A percentile compares a stretch with the other conserved stretches of the same genome.
Evolutionary conservation across 2,113 vertebrate genomes (phyloP).

Genomic region (Gymnorhina tibicen): DNA sequence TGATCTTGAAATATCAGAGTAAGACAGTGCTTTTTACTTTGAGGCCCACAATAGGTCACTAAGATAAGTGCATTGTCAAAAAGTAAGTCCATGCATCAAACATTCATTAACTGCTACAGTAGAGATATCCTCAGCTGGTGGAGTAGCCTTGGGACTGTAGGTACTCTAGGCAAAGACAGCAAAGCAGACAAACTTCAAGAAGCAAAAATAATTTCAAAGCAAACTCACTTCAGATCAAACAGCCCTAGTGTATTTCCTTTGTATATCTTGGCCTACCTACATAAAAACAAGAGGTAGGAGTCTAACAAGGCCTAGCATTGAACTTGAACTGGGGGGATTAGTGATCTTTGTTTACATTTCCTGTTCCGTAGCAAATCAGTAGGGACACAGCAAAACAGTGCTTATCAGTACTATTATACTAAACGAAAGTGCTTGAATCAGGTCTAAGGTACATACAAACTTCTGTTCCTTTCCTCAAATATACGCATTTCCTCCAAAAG

Average conservation of each 20-base stretch:
- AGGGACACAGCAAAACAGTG: background rate
- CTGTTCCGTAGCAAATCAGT: conserved; percentile 1
- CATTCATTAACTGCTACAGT: background rate
- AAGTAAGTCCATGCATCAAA: background rate
- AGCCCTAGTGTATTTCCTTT: background rate
- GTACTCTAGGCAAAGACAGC: background rate
- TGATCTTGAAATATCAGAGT: background rate
- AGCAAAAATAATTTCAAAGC: background rate
- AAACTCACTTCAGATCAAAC: conserved; percentile 10
- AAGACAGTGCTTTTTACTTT: background rate
- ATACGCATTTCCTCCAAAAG: background rate
- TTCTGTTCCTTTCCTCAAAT: background rate
- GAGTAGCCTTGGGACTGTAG: background rate
- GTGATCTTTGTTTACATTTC: conserved; percentile 50
- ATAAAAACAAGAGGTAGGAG: conserved; percentile 10
- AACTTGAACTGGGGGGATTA: conserved; percentile 23
- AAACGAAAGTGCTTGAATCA: background rate
- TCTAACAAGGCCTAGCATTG: conserved; percentile 9
- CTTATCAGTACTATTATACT: background rate
- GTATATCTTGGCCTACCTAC: background rate
- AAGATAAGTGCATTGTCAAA: background rate
- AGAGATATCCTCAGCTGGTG: background rate
- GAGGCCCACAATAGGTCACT: background rate
- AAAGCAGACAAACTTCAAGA: background rate
- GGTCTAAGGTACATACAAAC: background rate